Evolutionary conservation across 2,797 vertebrate genomes (phyloP).

Genomic region (Sardinella longiceps): DNA sequence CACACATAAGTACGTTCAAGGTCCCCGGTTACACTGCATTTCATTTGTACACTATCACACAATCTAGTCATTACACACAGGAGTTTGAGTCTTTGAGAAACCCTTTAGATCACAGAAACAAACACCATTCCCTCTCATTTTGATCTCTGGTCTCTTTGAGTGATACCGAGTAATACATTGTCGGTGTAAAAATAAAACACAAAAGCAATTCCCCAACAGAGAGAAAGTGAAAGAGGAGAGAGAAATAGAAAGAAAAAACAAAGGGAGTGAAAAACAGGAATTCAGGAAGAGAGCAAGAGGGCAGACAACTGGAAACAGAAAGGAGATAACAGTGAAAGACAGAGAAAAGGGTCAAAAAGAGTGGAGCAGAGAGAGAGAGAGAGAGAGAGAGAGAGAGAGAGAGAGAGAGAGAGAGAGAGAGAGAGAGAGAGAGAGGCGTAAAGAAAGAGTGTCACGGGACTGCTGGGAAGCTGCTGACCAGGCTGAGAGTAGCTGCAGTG

Average conservation of each 20-base stretch:
- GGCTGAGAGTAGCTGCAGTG: not conserved
- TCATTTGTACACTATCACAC: not conserved
- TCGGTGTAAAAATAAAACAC: not conserved
- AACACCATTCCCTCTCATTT: not conserved
- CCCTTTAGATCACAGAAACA: not conserved
- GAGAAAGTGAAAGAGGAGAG: not conserved
- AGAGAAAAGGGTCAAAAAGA: too few relatives aligned
- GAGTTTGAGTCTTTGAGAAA: not conserved
- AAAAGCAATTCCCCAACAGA: not conserved
- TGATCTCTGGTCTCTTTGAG: not conserved
- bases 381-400: constrained; percentile 15
- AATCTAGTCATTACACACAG: not conserved
- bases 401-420: not conserved
- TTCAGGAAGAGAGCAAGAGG: not conserved
- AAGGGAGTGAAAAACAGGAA: not conserved
- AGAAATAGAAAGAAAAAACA: not conserved
- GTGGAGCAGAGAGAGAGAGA: not conserved
- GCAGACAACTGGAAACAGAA: constrained; percentile 3
- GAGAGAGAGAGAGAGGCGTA: not conserved
- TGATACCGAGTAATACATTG: not conserved
- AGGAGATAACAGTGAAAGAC: not conserved
- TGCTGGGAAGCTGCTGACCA: not conserved
- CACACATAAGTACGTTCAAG: too few relatives aligned
- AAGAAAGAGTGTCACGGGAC: constrained; percentile 3
- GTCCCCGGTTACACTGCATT: not conserved